Evolutionary conservation across 2,797 vertebrate genomes (phyloP), one percentile per base, ranked within the genome.

Genomic region (Perdix hodgsoniae): DNA sequence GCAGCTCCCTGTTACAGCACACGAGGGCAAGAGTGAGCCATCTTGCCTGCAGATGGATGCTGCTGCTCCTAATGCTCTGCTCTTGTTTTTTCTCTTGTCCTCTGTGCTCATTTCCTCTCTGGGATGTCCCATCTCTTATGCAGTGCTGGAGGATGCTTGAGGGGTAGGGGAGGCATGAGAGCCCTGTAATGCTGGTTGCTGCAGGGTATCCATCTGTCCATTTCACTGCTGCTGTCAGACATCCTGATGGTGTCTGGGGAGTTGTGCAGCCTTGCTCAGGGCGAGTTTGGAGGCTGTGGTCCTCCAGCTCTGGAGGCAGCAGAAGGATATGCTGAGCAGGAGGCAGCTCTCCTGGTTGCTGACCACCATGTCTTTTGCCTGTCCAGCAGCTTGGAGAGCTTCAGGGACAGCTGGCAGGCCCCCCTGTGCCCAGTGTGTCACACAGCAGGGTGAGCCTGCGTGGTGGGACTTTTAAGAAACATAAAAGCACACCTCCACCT

Each of bases 11-110:
- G 85, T 88, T 44, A 56, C 77, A 91, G 86, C 97, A 1, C 95
- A 89, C 74, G 96, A 92, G 94, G 97, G 96, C 95, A 96, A 95
- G 85, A 94, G 89, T 1, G 95, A 95, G 95, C 92, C 2, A 0
- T n/a, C 12, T 42, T 6, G 39, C 61, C 61, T 29, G 39, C 6
- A 3, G 61, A 22, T 59, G 57, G 47, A 47, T 49, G 21, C 80
- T 79, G 61, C 64, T 88, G 66, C 75, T 83, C 42, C 35, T 22
- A 31, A 22, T 35, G 17, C 45, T 50, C 71, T 80, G 31, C 35
- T 82, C 70, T 61, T 59, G 42, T 70, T 76, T 65, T 45, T 66
- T 45, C 16, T 14, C 1, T 75, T 73, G 65, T 37, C 47, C 49
- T n/a, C 61, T 83, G 44, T 44, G 70, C 49, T n/a, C 56, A 42